phyloP scores from a whole-genome alignment of 2,797 vertebrate genomes.

The Cynopterus sphinx region DNA sequence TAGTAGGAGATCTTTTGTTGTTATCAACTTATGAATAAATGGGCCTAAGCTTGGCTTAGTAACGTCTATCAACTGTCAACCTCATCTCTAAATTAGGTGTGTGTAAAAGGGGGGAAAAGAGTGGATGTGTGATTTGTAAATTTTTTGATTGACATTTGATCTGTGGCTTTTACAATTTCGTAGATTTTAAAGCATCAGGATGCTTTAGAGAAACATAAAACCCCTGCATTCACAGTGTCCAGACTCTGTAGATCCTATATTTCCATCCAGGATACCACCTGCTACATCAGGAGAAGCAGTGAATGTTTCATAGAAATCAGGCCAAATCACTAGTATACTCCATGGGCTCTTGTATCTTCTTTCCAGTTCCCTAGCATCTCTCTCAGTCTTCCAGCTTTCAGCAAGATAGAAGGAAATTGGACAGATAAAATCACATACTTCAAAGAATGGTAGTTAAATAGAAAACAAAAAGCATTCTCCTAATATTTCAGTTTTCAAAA shows the following conservation, averaged over 20 bases:
- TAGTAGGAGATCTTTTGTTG: too few species aligned
- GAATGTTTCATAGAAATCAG: not conserved
- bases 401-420: not conserved
- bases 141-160: not conserved
- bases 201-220: not conserved
- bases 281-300: not conserved
- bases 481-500: not conserved
- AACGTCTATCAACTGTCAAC: not conserved
- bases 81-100: not conserved
- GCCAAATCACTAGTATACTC: not conserved
- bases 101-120: not conserved
- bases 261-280: not conserved
- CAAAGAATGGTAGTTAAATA: not conserved
- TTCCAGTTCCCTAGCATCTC: not conserved
- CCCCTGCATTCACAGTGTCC: not conserved
- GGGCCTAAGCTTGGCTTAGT: not conserved
- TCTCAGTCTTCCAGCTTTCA: not conserved
- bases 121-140: not conserved
- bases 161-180: not conserved
- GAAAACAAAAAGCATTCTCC: not conserved
- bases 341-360: not conserved
- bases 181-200: not conserved
- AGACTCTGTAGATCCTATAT: rapidly evolving
- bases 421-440: not conserved
- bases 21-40: not conserved